Conservation (phyloP, 2,797 vertebrate species). For the Mycteria americana region DNA sequence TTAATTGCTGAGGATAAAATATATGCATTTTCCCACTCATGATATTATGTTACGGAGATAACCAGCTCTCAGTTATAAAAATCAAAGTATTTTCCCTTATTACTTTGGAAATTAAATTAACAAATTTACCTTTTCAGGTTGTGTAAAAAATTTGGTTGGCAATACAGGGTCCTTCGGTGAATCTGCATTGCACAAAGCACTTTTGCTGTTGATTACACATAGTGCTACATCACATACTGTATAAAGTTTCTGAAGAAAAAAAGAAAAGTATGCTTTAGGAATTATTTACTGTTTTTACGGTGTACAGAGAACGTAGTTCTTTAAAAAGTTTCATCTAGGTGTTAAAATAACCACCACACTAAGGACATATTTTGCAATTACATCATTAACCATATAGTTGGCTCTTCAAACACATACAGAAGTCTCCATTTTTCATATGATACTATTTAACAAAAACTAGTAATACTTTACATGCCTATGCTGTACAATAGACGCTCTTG, state of each 20-base stretch:
- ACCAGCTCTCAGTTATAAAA: not conserved
- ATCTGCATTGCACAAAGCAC: slow-evolving; percentile 94
- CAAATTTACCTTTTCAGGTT: slow-evolving; percentile 90
- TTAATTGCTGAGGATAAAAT: not conserved
- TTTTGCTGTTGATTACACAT: slow-evolving; percentile 98
- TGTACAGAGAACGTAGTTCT: not conserved
- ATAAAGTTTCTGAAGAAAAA: slow-evolving; percentile 88
- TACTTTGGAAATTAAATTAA: not conserved
- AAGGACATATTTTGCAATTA: not conserved
- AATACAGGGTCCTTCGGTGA: slow-evolving; percentile 93
- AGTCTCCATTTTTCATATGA: not conserved
- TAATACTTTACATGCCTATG: not conserved
- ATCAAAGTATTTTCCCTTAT: not conserved
- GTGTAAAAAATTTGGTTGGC: slow-evolving; percentile 92
- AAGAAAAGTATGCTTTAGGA: not conserved
- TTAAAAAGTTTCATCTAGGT: not conserved
- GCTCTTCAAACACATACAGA: not conserved
- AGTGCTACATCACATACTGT: slow-evolving; percentile 96
- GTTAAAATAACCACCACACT: not conserved
- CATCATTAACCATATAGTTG: not conserved
- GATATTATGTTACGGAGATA: not conserved
- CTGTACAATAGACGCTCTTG: not conserved
- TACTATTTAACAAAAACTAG: not conserved
- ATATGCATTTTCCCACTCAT: not conserved
- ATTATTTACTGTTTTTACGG: not conserved